phyloP scores from a whole-genome alignment of 2,888 invertebrate species.

The Pyrocoelia pectoralis region DNA sequence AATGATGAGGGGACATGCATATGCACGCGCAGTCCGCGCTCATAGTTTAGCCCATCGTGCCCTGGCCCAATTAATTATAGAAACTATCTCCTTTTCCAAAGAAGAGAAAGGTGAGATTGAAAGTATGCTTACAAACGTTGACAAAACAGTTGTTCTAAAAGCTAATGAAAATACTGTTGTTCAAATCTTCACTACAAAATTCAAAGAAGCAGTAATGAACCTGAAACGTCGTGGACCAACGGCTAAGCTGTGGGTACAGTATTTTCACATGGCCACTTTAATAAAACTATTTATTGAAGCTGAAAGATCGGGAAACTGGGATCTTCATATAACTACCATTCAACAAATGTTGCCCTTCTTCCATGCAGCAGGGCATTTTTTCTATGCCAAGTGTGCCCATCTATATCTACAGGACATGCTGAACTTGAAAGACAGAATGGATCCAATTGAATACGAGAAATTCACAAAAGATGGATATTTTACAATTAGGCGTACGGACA shows the following conservation, averaged over 20 bases:
- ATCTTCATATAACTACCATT: conserved; percentile 45
- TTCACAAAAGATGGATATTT: conserved; percentile 22
- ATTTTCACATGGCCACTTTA: conserved; percentile 46
- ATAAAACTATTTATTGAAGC: conserved; percentile 48
- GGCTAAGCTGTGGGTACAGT: conserved; percentile 44
- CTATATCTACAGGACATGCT: conserved; percentile 55
- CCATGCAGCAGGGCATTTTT: conserved; percentile 52
- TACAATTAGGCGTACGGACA: conserved; percentile 26
- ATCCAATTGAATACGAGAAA: conserved; percentile 39
- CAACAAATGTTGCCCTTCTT: conserved; percentile 51
- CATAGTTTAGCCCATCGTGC: conserved; percentile 11
- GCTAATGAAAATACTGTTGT: conserved; percentile 29
- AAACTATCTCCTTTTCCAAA: conserved; percentile 7
- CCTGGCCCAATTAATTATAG: conserved; percentile 8
- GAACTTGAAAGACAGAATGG: conserved; percentile 41
- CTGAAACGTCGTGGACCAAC: conserved; percentile 36
- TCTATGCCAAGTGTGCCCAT: conserved; percentile 51
- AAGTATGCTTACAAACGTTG: conserved; percentile 26
- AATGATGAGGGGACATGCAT: conserved; percentile 11
- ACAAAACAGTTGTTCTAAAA: conserved; percentile 26
- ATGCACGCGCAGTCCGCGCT: conserved; percentile 9
- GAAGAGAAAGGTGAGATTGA: conserved; percentile 29
- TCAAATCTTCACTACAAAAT: conserved; percentile 48
- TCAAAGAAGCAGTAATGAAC: conserved; percentile 65
- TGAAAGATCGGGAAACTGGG: conserved; percentile 48